Evolutionary conservation across 2,113 vertebrate genomes (phyloP), one percentile per base, ranked within the genome.

Genomic region (Anser cygnoides): DNA sequence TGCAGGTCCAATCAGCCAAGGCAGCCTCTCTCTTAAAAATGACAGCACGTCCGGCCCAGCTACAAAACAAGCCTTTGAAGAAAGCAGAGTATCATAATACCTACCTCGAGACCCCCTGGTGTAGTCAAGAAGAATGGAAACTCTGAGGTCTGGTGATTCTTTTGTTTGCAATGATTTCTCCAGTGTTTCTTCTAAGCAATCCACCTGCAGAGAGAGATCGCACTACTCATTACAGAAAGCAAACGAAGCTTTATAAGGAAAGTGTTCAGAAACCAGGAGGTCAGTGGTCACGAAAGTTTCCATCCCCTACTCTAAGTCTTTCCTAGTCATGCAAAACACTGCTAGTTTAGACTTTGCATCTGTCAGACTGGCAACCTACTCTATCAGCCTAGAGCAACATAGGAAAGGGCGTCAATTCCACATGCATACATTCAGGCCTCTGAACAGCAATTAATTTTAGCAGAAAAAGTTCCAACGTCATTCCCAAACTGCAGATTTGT

Each of bases 61-160:
- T 49, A 50, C 43, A 74, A 78, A 83, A 74, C 4, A 49, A 70
- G 29, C 10, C n/a, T 66, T 13, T n/a, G 55, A 61, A 11, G 61
- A 55, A 84, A 59, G 52, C 3, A 21, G 79, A 29, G 33, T 11
- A 4, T 1, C 0, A 0, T 3, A 55, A 22, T 9, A 91, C 94
- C 44, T 84, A 99, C 99, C 99, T 98, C 99, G 96, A 11, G 99
- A 99, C 44, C 99, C 99, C 19, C 99, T 98, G 2, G 98, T 99
- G 96, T 98, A 99, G 97, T 99, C 99, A 35, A 99, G 96, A 33
- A 99, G 96, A 52, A 99, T 95, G 76, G 99, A 99, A 82, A 99
- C 99, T 94, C 98, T 98, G 58, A 99, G 98, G 78, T 97, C 92
- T 0, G 98, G 95, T 2, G 96, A 82, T 13, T 62, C 89, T 50